Evolutionary conservation across 1,140 invertebrate species (phyloP), one percentile per base, ranked within the genome.

Genomic region (Anastrepha obliqua): DNA sequence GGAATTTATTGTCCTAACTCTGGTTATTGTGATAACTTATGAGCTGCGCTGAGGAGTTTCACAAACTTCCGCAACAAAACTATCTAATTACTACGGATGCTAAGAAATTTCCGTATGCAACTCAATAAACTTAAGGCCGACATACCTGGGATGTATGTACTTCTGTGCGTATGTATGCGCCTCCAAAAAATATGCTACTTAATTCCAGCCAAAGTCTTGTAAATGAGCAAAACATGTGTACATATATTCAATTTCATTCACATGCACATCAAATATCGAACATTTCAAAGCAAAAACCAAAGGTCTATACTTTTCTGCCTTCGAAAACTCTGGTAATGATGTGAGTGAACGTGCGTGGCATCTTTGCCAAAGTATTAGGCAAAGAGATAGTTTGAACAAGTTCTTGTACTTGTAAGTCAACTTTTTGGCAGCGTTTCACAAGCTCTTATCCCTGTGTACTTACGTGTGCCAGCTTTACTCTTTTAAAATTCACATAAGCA

Each of bases 401-500:
- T 67, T 42, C 64, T 11, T 8, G 64, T 67, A 20, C 20, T 39
- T 67, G 64, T 67, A 29, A 67, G 64, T 39, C 29, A 67, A 67
- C 20, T 67, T 67, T 67, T 39, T 67, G 64, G 64, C 64, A 67
- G 7, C 29, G 29, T 20, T 42, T 42, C 64, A 0, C 20, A 67
- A 11, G 64, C 64, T 29, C 64, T 67, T 67, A 42, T 67, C 20
- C 29, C 2, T 55, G 51, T 55, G 51, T 55, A 0, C 29, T 20
- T 20, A 67, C 29, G 13, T 67, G 29, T 67, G 39, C n/a, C 17
- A 29, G 62, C 8, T 20, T 20, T 29, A 29, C 62, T 64, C 20
- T 20, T 64, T 67, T 67, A 67, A 42, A 39, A 67, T 67, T 67
- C 64, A 39, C 64, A 67, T 67, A 67, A 42, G 64, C 29, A 67